phyloP scores from a whole-genome alignment of 2,797 vertebrate genomes.

The Myripristis murdjan region DNA sequence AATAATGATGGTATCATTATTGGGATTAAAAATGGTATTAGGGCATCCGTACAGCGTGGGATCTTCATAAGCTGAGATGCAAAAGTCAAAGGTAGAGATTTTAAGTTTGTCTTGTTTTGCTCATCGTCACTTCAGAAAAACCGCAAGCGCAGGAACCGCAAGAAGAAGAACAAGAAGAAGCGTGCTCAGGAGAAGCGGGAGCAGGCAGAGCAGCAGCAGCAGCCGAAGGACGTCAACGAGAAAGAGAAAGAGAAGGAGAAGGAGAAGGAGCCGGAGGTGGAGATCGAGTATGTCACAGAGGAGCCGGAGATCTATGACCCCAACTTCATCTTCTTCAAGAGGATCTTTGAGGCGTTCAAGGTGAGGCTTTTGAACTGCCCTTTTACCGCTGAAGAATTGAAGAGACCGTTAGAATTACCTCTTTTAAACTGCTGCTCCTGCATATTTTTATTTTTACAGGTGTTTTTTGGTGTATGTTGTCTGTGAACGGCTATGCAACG shows the following conservation, averaged over 20 bases:
- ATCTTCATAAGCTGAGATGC: too few species aligned
- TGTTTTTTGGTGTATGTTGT: neutral
- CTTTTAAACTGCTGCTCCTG: neutral
- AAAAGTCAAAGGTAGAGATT: too few species aligned
- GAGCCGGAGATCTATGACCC: slow-evolving; percentile 95
- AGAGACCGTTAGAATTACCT: neutral
- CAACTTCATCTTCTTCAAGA: slow-evolving; percentile 95
- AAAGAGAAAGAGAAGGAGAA: slow-evolving; percentile 78
- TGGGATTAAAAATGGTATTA: too few species aligned
- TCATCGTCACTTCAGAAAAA: slow-evolving; percentile 85
- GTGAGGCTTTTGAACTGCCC: slow-evolving; percentile 67
- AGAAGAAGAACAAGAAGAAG: slow-evolving; percentile 92
- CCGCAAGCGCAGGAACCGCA: slow-evolving; percentile 91
- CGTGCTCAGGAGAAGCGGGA: slow-evolving; percentile 81
- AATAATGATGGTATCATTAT: too few species aligned
- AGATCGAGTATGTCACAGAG: slow-evolving; percentile 94
- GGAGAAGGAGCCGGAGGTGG: slow-evolving; percentile 86
- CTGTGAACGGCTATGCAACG: too few species aligned
- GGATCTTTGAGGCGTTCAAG: slow-evolving; percentile 96
- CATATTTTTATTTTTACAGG: too few species aligned
- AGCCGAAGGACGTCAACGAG: slow-evolving; percentile 41
- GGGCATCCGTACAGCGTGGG: too few species aligned
- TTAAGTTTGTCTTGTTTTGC: neutral
- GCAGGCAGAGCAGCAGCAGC: slow-evolving; percentile 77
- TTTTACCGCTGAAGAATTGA: too few species aligned